Evolutionary conservation across 2,113 vertebrate genomes (phyloP).

Genomic region (Morone saxatilis): DNA sequence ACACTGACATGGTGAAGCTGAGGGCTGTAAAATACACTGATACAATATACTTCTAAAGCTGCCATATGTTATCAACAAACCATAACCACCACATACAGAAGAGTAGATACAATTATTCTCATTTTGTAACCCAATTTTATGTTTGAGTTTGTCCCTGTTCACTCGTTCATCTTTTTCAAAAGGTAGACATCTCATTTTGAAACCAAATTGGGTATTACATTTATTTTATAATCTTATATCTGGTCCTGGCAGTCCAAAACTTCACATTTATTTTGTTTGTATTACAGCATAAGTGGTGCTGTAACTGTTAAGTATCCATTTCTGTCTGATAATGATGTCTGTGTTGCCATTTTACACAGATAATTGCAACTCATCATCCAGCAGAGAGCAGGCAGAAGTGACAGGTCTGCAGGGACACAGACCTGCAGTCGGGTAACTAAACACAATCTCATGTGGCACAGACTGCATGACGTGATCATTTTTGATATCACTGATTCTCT

Average conservation of each 20-base stretch:
- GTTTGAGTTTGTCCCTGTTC: background rate
- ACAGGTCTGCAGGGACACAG: background rate
- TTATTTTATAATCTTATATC: too few species aligned
- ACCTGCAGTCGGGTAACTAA: background rate
- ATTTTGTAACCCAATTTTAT: background rate
- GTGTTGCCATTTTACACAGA: background rate
- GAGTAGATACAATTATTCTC: too few species aligned
- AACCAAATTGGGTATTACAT: background rate
- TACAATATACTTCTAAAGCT: background rate
- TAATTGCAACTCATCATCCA: background rate
- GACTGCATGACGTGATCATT: background rate
- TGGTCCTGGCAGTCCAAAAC: too few species aligned
- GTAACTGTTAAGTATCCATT: background rate
- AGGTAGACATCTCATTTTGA: background rate
- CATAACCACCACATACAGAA: too few species aligned
- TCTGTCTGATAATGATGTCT: background rate
- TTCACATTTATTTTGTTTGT: background rate
- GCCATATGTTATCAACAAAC: background rate
- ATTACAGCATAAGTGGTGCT: background rate
- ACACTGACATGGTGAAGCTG: background rate
- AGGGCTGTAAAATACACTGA: background rate
- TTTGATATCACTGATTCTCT: background rate
- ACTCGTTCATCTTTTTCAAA: background rate
- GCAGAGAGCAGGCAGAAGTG: background rate
- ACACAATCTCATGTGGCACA: background rate